Conservation (phyloP, 1,140 invertebrate genomes). For the Asbolus verrucosus region DNA sequence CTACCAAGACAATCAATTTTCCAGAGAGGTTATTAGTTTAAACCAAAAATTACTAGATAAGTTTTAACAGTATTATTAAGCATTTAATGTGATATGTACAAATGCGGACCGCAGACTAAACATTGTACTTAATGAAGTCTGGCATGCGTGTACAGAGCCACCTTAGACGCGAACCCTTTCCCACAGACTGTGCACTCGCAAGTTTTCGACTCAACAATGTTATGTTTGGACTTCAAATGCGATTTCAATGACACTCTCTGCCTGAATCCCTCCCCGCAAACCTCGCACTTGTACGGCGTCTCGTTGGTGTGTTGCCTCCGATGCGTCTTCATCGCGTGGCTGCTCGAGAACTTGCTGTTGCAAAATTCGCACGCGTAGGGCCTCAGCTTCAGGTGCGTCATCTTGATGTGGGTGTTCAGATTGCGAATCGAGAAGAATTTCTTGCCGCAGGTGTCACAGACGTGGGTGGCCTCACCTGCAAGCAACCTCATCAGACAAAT, state of each 20-base stretch:
- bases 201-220: background rate
- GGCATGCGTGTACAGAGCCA: background rate
- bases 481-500: no score
- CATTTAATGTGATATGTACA: no score
- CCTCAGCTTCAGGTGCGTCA: slow-evolving; percentile 12
- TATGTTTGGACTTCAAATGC: slow-evolving; percentile 11
- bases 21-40: slow-evolving; percentile 69
- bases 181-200: background rate
- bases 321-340: background rate
- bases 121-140: background rate
- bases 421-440: background rate
- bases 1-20: slow-evolving; percentile 68
- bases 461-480: background rate
- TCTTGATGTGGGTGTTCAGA: background rate
- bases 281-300: slow-evolving; percentile 1
- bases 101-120: no score
- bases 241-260: slow-evolving; percentile 2
- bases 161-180: background rate
- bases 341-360: background rate
- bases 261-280: slow-evolving; percentile 1
- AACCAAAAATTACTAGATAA: slow-evolving; percentile 66
- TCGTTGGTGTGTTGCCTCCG: slow-evolving; percentile 13
- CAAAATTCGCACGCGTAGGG: background rate
- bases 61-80: background rate
- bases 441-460: slow-evolving; percentile 2